A percentile compares a stretch with the other conserved stretches of the same genome.
Evolutionary conservation across 1,140 invertebrate species (phyloP).

Genomic region (Eulimnadia texana): DNA sequence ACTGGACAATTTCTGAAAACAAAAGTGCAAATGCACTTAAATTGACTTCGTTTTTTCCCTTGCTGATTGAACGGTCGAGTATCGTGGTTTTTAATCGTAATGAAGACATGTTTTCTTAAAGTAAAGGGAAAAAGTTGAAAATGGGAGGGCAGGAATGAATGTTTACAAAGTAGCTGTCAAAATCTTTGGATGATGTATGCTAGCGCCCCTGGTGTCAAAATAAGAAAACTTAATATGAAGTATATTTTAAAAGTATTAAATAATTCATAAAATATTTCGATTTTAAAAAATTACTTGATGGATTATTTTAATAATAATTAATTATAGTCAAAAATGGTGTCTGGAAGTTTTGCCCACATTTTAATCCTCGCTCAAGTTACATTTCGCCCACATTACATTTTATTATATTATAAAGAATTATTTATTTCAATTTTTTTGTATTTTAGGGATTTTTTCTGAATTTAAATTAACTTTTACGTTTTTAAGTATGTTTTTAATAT

Average conservation of each 20-base stretch:
- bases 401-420: not conserved
- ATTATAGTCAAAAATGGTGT: not conserved
- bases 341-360: not conserved
- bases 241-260: not conserved
- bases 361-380: not conserved
- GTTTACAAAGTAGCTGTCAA: too few relatives aligned
- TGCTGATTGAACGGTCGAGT: slow-evolving; percentile 78
- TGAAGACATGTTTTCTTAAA: slow-evolving; percentile 7
- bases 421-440: not conserved
- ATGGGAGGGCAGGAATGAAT: too few relatives aligned
- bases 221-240: not conserved
- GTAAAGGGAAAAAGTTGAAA: too few relatives aligned
- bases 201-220: not conserved
- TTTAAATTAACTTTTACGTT: not conserved
- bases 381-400: not conserved
- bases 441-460: not conserved
- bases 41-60: slow-evolving; percentile 81
- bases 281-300: not conserved
- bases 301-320: too few relatives aligned
- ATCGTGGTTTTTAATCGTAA: slow-evolving; percentile 51
- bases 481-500: too few relatives aligned
- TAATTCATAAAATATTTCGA: not conserved
- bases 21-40: slow-evolving; percentile 86
- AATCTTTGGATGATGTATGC: not conserved
- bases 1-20: slow-evolving; percentile 96